Conservation (phyloP, 2,113 vertebrate species). For the Oceanites oceanicus region DNA sequence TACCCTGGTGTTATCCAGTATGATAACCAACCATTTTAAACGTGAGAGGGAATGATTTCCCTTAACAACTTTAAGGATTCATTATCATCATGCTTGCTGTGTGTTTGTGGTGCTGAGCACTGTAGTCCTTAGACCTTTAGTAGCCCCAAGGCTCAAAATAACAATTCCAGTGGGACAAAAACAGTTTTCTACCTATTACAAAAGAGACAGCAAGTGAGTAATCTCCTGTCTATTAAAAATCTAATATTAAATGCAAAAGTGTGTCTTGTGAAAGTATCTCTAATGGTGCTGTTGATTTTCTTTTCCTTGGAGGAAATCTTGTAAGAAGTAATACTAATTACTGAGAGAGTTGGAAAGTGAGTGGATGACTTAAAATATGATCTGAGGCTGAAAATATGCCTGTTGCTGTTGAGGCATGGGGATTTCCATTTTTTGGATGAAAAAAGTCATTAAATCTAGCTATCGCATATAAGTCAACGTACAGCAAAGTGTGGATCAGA, state of each 20-base stretch:
- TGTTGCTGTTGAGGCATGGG: neutral
- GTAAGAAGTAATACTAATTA: constrained; percentile 10
- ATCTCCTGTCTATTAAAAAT: constrained; percentile 28
- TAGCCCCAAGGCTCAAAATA: neutral
- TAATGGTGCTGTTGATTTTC: constrained; percentile 13
- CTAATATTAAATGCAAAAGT: constrained; percentile 25
- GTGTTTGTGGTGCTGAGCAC: neutral
- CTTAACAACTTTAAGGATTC: neutral
- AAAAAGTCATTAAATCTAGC: neutral
- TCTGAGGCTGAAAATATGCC: neutral
- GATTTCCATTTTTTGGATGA: neutral
- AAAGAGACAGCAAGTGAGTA: neutral
- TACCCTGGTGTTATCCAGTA: neutral
- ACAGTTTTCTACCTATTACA: neutral
- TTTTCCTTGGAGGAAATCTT: constrained; percentile 7
- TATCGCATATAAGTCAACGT: neutral
- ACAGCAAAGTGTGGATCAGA: neutral
- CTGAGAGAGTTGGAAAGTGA: neutral
- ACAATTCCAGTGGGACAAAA: neutral
- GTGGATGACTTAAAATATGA: neutral
- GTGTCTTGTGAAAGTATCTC: neutral
- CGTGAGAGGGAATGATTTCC: neutral
- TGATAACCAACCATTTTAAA: constrained; percentile 13
- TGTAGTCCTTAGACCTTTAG: neutral
- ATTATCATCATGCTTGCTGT: neutral